These are phyloP conservation scores for Girardinichthys multiradiatus DNA, from an alignment of 2,113 vertebrate species.

Conservation along the genomic window DNA sequence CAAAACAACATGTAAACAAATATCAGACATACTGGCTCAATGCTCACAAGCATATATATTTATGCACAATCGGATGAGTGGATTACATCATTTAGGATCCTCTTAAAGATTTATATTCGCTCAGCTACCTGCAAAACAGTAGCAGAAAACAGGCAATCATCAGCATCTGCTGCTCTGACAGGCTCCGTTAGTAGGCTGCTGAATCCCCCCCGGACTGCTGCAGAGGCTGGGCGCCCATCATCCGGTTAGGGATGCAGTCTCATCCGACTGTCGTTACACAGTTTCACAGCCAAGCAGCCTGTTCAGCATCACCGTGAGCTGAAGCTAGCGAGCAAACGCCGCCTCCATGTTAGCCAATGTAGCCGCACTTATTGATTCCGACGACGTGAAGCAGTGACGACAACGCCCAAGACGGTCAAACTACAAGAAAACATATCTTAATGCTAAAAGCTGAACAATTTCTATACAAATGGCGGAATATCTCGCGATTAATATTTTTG, in stretches of 20 bases:
- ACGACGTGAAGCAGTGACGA: slow-evolving; percentile 41
- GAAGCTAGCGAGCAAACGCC: neutral
- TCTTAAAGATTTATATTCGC: neutral
- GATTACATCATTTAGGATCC: neutral
- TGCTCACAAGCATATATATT: neutral
- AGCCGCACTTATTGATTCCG: neutral
- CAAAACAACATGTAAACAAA: slow-evolving; percentile 37
- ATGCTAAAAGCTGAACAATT: neutral
- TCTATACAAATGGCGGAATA: rapidly evolving
- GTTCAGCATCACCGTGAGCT: neutral
- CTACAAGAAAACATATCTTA: slow-evolving; percentile 49
- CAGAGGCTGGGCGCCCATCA: slow-evolving; percentile 63
- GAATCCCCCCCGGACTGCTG: slow-evolving; percentile 59
- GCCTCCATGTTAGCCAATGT: slow-evolving; percentile 25
- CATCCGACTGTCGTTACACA: slow-evolving; percentile 14
- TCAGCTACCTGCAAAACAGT: slow-evolving; percentile 58
- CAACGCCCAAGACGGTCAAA: slow-evolving; percentile 32
- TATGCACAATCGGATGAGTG: neutral
- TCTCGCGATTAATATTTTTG: rapidly evolving
- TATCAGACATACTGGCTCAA: neutral
- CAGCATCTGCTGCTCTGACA: slow-evolving; percentile 57
- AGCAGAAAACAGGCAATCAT: slow-evolving; percentile 69
- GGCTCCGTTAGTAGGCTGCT: slow-evolving; percentile 57
- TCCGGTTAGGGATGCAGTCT: slow-evolving; percentile 48
- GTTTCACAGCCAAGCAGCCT: neutral